Conservation (phyloP, 2,113 vertebrate species). For the Solea solea region DNA sequence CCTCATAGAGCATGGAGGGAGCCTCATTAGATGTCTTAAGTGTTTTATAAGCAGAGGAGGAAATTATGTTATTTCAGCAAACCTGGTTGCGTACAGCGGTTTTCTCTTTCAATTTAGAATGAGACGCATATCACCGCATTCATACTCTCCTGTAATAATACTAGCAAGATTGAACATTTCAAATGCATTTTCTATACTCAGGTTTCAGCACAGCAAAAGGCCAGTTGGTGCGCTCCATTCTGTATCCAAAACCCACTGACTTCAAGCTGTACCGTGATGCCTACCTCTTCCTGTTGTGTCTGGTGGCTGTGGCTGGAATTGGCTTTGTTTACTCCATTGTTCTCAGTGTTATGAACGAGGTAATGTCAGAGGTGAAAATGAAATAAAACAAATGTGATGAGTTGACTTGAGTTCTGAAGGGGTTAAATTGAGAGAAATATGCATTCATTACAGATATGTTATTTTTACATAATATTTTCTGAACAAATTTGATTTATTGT, state of each 20-base stretch:
- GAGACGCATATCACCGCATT: background rate
- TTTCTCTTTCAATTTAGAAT: too few relatives aligned
- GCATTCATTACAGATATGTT: too few relatives aligned
- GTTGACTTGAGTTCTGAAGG: background rate
- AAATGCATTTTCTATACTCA: constrained; percentile 56
- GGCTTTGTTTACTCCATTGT: constrained; percentile 94
- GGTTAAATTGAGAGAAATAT: too few relatives aligned
- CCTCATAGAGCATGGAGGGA: too few relatives aligned
- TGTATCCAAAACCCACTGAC: constrained; percentile 98
- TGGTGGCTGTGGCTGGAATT: constrained; percentile 91
- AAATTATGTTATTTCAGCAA: too few relatives aligned
- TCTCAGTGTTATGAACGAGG: constrained; percentile 89
- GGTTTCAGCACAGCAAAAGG: constrained; percentile 98
- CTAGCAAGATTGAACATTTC: background rate
- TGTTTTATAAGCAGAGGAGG: too few relatives aligned
- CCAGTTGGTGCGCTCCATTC: constrained; percentile 95
- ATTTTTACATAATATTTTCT: background rate
- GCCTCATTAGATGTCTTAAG: too few relatives aligned
- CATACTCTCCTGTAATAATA: too few relatives aligned
- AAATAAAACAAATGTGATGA: constrained; percentile 1
- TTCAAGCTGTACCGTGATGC: constrained; percentile 98
- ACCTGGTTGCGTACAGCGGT: too few relatives aligned
- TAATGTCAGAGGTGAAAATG: constrained; percentile 60
- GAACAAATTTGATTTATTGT: constrained; percentile 3
- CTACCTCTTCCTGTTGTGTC: constrained; percentile 94